Conservation (phyloP, 1,140 invertebrate genomes). For the Psix sp. region DNA sequence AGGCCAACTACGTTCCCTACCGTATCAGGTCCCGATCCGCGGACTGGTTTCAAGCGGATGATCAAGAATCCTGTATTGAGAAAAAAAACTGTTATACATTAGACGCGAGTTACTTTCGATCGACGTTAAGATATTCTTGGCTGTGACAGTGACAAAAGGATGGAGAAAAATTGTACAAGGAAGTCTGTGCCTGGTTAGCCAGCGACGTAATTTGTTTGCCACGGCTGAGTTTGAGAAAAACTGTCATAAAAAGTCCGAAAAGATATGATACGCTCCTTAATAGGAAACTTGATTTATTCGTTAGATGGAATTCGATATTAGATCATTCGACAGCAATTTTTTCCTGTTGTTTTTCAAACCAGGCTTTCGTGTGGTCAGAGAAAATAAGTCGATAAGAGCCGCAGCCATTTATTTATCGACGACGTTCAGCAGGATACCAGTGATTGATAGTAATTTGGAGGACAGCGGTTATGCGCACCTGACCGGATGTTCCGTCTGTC, state of each 20-base stretch:
- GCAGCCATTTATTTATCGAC: too few relatives aligned
- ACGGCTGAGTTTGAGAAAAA: slow-evolving; percentile 18
- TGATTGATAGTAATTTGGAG: slow-evolving; percentile 62
- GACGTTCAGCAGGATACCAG: too few relatives aligned
- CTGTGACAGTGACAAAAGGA: slow-evolving; percentile 34
- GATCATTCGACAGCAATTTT: not conserved
- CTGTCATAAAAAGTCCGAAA: slow-evolving; percentile 9
- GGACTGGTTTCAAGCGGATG: slow-evolving; percentile 35
- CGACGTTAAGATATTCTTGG: slow-evolving; percentile 4
- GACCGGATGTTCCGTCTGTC: too few relatives aligned
- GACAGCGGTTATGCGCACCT: too few relatives aligned
- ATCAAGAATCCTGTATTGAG: slow-evolving; percentile 22
- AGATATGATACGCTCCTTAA: slow-evolving; percentile 23
- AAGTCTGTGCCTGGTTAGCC: slow-evolving; percentile 1
- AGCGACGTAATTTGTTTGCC: slow-evolving; percentile 31
- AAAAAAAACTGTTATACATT: slow-evolving; percentile 39
- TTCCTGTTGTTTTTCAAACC: too few relatives aligned
- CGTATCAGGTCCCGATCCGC: slow-evolving; percentile 31
- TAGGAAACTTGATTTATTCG: slow-evolving; percentile 45
- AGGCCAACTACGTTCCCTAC: slow-evolving; percentile 27
- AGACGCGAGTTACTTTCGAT: slow-evolving; percentile 33
- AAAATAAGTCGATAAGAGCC: too few relatives aligned
- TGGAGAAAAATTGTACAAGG: slow-evolving; percentile 11
- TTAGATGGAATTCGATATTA: slow-evolving; percentile 33
- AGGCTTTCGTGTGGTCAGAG: not conserved